phyloP scores from a whole-genome alignment of 2,797 vertebrate genomes.

The Labeo calbasu region DNA sequence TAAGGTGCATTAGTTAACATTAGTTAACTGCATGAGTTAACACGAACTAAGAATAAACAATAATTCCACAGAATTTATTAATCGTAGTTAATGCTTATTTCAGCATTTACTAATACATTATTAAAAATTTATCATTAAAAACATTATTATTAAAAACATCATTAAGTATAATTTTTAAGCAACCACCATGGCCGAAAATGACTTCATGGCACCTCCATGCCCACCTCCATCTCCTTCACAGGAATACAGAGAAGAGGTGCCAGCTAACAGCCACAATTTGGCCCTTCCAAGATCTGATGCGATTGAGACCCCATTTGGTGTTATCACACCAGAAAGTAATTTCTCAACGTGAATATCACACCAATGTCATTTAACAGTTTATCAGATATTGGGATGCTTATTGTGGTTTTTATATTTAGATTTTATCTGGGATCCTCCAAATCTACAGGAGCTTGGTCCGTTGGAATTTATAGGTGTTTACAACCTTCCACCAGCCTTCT shows the following conservation, averaged over 20 bases:
- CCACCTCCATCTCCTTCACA: not conserved
- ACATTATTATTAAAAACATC: no score
- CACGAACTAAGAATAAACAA: no score
- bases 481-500: not conserved
- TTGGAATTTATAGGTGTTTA: not conserved
- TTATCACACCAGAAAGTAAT: conserved; percentile 15
- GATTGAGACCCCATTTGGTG: not conserved
- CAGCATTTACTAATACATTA: no score
- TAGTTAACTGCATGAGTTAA: no score
- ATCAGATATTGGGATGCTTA: not conserved
- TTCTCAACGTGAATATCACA: not conserved
- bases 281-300: not conserved
- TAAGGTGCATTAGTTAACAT: no score
- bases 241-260: not conserved
- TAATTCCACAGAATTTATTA: no score
- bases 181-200: not conserved
- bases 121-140: no score
- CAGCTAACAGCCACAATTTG: not conserved
- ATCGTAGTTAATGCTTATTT: no score
- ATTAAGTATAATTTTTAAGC: not conserved
- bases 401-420: conserved; percentile 13
- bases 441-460: not conserved
- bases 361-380: not conserved
- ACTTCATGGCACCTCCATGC: not conserved
- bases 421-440: conserved; percentile 8